Evolutionary conservation across 2,888 invertebrate genomes (phyloP), one percentile per base, ranked within the genome.

Genomic region (Yponomeuta malinellus): DNA sequence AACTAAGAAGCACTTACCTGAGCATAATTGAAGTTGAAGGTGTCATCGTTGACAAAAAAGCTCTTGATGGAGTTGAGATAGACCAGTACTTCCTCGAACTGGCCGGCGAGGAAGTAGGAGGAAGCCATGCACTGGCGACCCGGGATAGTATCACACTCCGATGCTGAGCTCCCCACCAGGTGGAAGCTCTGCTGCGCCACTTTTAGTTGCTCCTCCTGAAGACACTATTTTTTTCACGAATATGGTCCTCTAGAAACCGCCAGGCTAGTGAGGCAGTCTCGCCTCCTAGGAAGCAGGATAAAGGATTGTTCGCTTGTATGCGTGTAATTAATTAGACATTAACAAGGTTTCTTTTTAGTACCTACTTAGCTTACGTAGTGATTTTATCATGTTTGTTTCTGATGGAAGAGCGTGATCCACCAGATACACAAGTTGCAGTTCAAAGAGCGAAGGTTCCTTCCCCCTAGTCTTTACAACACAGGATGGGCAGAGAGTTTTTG

Each of bases 91-190:
- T 99, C 98, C 80, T 99, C 98, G 86, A 98, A 99, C 86, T 99
- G 98, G 31, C 96, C 96, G 68, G 97, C 95, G 4, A 99, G 93
- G 88, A 99, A 99, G 89, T 98, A 98, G 4, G 97, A 97, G 0
- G 99, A 98, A 0, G 99, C 98, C 99, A 99, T 99, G 84, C 99
- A 98, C 87, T 99, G 98, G 48, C 99, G 93, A 0, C 99, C 98
- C 0, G 97, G 97, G 79, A 99, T 99, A 0, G 99, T 99, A 85
- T 99, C 99, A 83, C 98, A 98, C 89, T 99, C 99, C 33, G 98
- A 97, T 1, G 97, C 96, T 0, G 98, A 99, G 75, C 98, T 98
- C 71, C 99, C 99, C 3, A 99, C 98, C 72, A 98, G 89, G 86
- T 98, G 98, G 83, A 98, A 98, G 85, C 97, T 99, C 84, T 98